Base-by-base conservation (phyloP, 2,113 vertebrate species). In the Clarias batrachus region DNA sequence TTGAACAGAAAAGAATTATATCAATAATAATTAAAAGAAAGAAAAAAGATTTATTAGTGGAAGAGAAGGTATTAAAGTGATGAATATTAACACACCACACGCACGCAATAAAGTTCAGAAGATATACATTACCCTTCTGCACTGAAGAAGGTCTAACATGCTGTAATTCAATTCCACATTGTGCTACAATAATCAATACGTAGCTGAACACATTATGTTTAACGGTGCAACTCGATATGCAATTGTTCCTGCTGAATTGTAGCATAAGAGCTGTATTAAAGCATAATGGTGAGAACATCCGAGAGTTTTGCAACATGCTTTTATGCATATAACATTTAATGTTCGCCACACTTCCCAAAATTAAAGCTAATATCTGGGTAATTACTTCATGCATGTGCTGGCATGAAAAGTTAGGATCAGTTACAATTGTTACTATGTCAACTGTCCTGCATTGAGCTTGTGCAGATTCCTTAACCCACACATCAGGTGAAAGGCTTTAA, bases 131-230 rank as follows among this genome's bases (percentile, higher is more conserved):
- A 81, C 57, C 11, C 8, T 48, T 80, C 27, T 52, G 56, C 30
- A 70, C n/a, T 33, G n/a, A 52, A 37, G 65, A 70, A 54, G 37
- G 17, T 83, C 65, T 57, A 71, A 83, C 82, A 83, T 62, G 78
- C 78, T 41, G 21, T 83, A 83, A 71, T 57, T 83, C 17, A 83
- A 83, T 83, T 83, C 57, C 57, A 41, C 78, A 62, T 25, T 81
- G 78, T 81, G 78, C 78, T 56, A 83, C 65, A 83, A 83, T 83
- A 70, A 56, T 83, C 65, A 83, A 71, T 83, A 83, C 19, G 14
- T 33, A 65, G 52, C 52, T 83, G 65, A 83, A 83, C 82, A 71
- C 66, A 83, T 81, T 70, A 83, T 66, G 6, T 57, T 57, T 57
- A 83, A 70, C 65, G 1, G 82, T 83, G 82, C n/a, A 83, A 83